Conservation (phyloP, 1,140 invertebrate species). For the Drosophila sp. region DNA sequence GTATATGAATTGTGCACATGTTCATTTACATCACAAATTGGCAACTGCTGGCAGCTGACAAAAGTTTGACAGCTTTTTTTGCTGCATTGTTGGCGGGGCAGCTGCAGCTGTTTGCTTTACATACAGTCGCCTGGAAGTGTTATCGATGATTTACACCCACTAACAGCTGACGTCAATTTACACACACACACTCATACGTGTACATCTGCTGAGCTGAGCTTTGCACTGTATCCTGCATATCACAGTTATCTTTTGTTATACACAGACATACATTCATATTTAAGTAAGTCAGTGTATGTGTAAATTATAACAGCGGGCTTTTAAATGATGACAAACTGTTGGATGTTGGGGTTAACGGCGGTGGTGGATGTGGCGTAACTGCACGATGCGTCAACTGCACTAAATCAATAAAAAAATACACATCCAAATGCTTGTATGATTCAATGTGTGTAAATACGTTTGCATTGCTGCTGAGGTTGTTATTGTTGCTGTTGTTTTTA, state of each 20-base stretch:
- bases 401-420: slow-evolving; percentile 34
- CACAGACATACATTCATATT: background rate
- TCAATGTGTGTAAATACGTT: slow-evolving; percentile 1
- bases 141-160: slow-evolving; percentile 24
- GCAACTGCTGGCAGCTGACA: slow-evolving; percentile 37
- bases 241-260: slow-evolving; percentile 2
- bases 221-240: slow-evolving; percentile 21
- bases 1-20: background rate
- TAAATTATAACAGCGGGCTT: slow-evolving; percentile 12
- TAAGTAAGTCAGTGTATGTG: background rate
- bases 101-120: slow-evolving; percentile 11
- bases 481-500: slow-evolving; percentile 19
- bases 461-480: background rate
- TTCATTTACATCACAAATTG: slow-evolving; percentile 18
- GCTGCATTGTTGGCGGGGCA: background rate
- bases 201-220: slow-evolving; percentile 2
- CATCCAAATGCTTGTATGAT: background rate
- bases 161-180: slow-evolving; percentile 19
- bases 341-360: background rate
- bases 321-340: slow-evolving; percentile 12
- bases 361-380: slow-evolving; percentile 4
- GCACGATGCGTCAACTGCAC: slow-evolving; percentile 33
- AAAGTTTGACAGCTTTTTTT: slow-evolving; percentile 25
- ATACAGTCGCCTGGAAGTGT: slow-evolving; percentile 1
- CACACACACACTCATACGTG: background rate